phyloP scores from a whole-genome alignment of 2,797 vertebrate genomes.

The Manis javanica region DNA sequence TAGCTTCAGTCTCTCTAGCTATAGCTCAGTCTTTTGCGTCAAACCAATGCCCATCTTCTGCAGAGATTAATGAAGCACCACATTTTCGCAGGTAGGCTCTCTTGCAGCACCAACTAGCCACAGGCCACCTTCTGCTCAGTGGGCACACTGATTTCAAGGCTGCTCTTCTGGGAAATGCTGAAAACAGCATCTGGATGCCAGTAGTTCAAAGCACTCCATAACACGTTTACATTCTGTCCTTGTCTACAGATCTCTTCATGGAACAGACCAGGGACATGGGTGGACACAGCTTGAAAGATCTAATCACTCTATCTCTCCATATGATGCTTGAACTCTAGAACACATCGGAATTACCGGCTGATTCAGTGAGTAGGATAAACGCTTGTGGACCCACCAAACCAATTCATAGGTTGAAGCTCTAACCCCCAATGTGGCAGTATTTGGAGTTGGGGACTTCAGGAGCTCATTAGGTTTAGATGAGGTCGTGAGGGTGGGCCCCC shows the following conservation, averaged over 20 bases:
- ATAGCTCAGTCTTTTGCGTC: neutral
- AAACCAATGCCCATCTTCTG: neutral
- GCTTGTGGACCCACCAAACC: neutral
- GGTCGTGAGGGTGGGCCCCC: neutral
- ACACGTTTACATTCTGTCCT: neutral
- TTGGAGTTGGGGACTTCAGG: neutral
- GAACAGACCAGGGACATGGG: neutral
- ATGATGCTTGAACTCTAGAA: neutral
- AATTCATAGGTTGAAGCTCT: neutral
- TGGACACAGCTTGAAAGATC: neutral
- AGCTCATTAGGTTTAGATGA: neutral
- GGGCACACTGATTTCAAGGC: neutral
- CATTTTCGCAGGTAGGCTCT: neutral
- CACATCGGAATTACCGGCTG: neutral
- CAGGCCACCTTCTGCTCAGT: neutral
- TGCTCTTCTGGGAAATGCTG: neutral
- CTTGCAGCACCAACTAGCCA: neutral
- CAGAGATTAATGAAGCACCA: neutral
- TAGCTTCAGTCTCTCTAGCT: neutral
- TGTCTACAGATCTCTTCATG: neutral
- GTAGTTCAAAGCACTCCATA: neutral
- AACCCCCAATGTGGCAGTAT: no score
- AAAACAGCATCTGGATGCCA: neutral
- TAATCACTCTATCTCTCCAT: accelerated
- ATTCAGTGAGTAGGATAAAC: no score